Conservation (phyloP, 1,140 invertebrate genomes). For the Plectrocnemia conspersa region DNA sequence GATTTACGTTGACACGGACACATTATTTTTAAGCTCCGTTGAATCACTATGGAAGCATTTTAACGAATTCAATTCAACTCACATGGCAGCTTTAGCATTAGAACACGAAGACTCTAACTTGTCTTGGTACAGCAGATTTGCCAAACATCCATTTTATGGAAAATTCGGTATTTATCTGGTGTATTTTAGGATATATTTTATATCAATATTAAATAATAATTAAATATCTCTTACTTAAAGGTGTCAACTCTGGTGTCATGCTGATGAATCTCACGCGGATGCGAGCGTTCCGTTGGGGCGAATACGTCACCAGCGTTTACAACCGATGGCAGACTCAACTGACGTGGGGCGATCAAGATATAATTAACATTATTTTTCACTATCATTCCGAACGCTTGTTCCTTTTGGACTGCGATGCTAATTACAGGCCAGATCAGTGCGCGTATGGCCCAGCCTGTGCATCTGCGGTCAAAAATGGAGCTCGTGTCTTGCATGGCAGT, state of each 20-base stretch:
- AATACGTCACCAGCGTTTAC: slow-evolving; percentile 78
- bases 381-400: slow-evolving; percentile 80
- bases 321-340: slow-evolving; percentile 81
- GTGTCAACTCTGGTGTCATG: slow-evolving; percentile 95
- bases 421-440: slow-evolving; percentile 91
- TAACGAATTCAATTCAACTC: slow-evolving; percentile 74
- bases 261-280: slow-evolving; percentile 93
- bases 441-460: slow-evolving; percentile 87
- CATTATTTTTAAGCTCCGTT: slow-evolving; percentile 78
- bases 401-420: slow-evolving; percentile 81
- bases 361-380: slow-evolving; percentile 94
- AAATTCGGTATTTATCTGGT: slow-evolving; percentile 61
- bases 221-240: slow-evolving; percentile 47
- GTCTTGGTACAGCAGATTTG: slow-evolving; percentile 95
- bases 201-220: too few relatives aligned
- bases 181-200: too few relatives aligned
- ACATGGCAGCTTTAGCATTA: slow-evolving; percentile 80
- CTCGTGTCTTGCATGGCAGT: slow-evolving; percentile 84
- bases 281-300: slow-evolving; percentile 78
- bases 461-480: slow-evolving; percentile 68
- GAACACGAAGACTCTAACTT: slow-evolving; percentile 89
- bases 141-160: slow-evolving; percentile 90
- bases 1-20: slow-evolving; percentile 92
- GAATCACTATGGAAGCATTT: slow-evolving; percentile 82
- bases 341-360: slow-evolving; percentile 97